Evolutionary conservation across 23 tunicate genomes (phyloP), one percentile per base, ranked within the genome.

Genomic region (Pegea sp.): DNA sequence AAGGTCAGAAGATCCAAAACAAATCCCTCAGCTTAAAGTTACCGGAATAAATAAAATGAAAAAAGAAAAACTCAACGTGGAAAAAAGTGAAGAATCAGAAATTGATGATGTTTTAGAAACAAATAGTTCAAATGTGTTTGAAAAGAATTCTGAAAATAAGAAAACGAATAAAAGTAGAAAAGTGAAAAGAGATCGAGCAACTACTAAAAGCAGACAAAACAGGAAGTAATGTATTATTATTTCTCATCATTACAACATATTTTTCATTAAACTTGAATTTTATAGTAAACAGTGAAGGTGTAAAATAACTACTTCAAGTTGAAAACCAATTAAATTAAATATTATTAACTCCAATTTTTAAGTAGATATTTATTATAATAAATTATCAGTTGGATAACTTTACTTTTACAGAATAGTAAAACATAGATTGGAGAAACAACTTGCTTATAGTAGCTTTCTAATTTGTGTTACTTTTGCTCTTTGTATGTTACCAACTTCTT

Each of bases 381-480:
- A 38, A 8, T 38, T 38, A 38, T 8, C 46, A 38, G 11, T 38
- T 38, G 46, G 46, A 8, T 8, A 11, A 38, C 46, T 8, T 11
- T 8, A 8, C 46, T 8, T 38, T 16, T n/a, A n/a, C n/a, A n/a
- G n/a, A 38, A 38, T 8, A 38, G 16, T 11, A 8, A 71, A 78
- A 57, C 74, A 67, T 24, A 70, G 58, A 16, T 30, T 76, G 28
- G 93, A 81, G 50, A 54, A 75, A 56, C 93, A 81, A 38, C 70
- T 81, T 7, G 93, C 66, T 25, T 81, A 81, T 76, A 72, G 75
- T 49, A 72, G 81, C 51, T 73, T 81, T 20, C 48, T 55, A 30
- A 81, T 81, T 11, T 81, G 93, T 29, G 30, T 81, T 21, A 75
- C 93, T 3, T 81, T 71, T 66, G 93, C 81, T 24, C 43, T 72